Evolutionary conservation across 2,113 vertebrate species (phyloP).

Genomic region (Anarhynchus alexandrinus): DNA sequence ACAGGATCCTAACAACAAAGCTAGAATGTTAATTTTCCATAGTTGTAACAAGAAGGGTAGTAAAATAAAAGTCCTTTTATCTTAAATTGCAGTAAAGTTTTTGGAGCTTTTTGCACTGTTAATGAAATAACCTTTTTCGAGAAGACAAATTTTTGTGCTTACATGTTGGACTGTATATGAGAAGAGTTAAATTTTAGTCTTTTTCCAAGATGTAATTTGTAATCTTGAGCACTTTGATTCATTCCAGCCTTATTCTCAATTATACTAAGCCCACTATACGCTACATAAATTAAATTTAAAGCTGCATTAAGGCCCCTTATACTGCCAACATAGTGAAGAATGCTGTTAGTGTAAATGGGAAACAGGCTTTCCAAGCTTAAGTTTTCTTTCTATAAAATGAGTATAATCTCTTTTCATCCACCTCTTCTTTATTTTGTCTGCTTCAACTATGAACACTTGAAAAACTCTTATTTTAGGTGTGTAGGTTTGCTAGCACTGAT

Average conservation of each 20-base stretch:
- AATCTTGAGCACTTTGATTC: slow-evolving; percentile 6
- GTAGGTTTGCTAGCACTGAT: not conserved
- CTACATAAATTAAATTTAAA: slow-evolving; percentile 1
- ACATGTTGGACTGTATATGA: not conserved
- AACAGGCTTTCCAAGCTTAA: not conserved
- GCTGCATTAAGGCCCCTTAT: not conserved
- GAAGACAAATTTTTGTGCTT: not conserved
- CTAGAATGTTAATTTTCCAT: not conserved
- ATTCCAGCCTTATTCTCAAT: not conserved
- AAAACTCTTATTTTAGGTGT: not conserved
- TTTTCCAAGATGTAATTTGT: not conserved
- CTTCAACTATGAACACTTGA: not conserved
- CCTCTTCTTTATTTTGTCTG: not conserved
- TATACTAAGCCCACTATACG: not conserved
- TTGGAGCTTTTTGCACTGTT: not conserved
- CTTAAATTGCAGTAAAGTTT: not conserved
- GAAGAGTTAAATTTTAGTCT: not conserved
- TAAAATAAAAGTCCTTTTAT: not conserved
- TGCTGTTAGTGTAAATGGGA: not conserved
- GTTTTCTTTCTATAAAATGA: not conserved
- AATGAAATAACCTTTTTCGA: not conserved
- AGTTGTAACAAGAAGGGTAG: not conserved
- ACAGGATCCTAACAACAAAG: not conserved
- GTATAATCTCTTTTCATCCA: not conserved
- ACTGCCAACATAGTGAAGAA: not conserved